These are phyloP conservation scores for Pyxicephalus adspersus DNA, from an alignment of 2,113 vertebrate species.

Conservation along the genomic window DNA sequence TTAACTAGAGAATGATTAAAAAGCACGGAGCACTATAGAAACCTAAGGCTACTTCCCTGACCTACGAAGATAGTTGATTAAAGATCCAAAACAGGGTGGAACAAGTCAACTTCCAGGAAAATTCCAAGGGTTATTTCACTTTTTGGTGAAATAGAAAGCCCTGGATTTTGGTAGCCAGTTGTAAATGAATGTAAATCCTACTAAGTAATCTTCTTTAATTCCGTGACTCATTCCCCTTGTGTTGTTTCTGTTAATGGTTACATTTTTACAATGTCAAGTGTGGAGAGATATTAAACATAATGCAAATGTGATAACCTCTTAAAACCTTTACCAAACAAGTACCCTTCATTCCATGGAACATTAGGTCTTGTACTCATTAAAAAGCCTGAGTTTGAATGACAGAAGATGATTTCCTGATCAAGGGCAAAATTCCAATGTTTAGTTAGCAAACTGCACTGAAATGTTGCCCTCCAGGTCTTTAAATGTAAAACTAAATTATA, in stretches of 20 bases:
- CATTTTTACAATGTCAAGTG: conserved; percentile 31
- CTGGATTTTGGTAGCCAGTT: neutral
- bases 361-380: conserved; percentile 14
- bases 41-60: no score
- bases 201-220: neutral
- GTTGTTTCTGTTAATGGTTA: conserved; percentile 27
- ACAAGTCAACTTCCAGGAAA: no score
- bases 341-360: neutral
- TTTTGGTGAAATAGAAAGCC: no score
- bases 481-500: neutral
- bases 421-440: neutral
- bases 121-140: no score
- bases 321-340: conserved; percentile 4
- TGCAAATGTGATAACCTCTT: conserved; percentile 30
- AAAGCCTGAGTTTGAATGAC: neutral
- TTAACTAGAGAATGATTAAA: no score
- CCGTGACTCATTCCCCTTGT: neutral
- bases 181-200: neutral
- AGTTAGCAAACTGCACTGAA: neutral
- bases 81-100: no score
- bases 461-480: neutral
- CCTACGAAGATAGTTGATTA: no score
- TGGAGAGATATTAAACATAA: conserved; percentile 13
- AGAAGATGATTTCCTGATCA: neutral
- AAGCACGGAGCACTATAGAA: no score